Base-by-base conservation (phyloP, 2,113 vertebrate genomes). In the Chunga burmeisteri region DNA sequence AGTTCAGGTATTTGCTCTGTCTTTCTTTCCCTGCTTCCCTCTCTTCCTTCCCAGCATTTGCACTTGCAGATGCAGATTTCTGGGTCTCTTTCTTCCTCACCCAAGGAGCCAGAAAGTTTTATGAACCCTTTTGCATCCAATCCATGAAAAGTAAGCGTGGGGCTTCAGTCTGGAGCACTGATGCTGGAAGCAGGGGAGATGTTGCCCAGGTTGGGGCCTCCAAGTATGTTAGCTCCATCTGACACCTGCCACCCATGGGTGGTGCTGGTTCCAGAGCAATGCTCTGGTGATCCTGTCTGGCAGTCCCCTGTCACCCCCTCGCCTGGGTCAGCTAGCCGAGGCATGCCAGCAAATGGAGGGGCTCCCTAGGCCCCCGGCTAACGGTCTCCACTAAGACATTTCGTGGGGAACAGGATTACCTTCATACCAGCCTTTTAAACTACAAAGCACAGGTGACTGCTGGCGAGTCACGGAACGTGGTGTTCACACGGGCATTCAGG, bases 401-500 rank as follows among this genome's bases (percentile, higher is more conserved):
- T 62, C 2, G 2, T 34, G 70, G 65, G 68, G 47, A 79, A 32
- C n/a, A 40, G 18, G 44, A 23, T 91, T 46, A 14, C 11, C 90
- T 47, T 83, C 9, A 4, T 44, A 56, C 16, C 40, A 61, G 1
- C 8, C 15, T 88, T 84, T 70, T 55, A 58, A 53, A 66, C 23
- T 42, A 9, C 19, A 40, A 74, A 66, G 59, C 50, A 20, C 20
- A 38, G 49, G 75, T 52, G 40, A 26, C 40, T 81, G 61, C 78
- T 49, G 85, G 61, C 62, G 55, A 47, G 59, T 18, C 32, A 34
- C 0, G 0, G 56, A 50, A 21, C 3, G 3, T 0, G 1, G 36
- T 38, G 23, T 26, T n/a, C 4, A 1, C 0, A 1, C 4, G 32
- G 70, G 30, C 5, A 8, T 70, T 58, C 2, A 1, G 20, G 44